Evolutionary conservation across 2,888 invertebrate genomes (phyloP).

Genomic region (Noctua janthe): DNA sequence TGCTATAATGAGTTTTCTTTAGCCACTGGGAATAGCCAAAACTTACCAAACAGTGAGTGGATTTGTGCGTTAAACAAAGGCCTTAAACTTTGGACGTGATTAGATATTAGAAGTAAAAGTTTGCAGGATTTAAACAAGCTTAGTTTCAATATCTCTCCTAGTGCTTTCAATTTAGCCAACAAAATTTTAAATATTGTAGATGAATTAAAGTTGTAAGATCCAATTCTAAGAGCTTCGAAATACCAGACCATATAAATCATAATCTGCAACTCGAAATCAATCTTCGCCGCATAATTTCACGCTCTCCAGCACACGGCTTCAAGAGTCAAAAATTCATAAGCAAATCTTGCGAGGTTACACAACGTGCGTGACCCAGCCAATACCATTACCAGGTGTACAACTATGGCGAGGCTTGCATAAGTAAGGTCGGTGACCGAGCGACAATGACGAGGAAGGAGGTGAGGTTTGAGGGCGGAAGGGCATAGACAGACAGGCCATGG

Average conservation of each 20-base stretch:
- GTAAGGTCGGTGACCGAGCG: constrained; percentile 80
- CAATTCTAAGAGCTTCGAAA: not conserved
- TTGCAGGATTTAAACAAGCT: not conserved
- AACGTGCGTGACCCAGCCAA: constrained; percentile 72
- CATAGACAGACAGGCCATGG: constrained; percentile 79
- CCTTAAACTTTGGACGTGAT: constrained; percentile 11
- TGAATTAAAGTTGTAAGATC: not conserved
- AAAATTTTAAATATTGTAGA: not conserved
- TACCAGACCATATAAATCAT: constrained; percentile 7
- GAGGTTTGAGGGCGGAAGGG: constrained; percentile 68
- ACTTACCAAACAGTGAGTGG: constrained; percentile 38
- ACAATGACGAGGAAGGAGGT: constrained; percentile 76
- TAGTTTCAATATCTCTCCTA: not conserved
- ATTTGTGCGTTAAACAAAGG: constrained; percentile 32
- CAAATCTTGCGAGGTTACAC: constrained; percentile 63
- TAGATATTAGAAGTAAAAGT: constrained; percentile 17
- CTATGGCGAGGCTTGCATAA: constrained; percentile 78
- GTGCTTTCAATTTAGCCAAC: not conserved
- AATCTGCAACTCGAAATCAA: constrained; percentile 31
- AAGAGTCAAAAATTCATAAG: constrained; percentile 41
- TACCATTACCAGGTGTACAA: constrained; percentile 80
- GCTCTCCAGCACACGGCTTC: constrained; percentile 15
- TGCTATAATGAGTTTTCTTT: constrained; percentile 59
- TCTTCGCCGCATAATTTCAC: constrained; percentile 52
- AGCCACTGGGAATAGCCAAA: constrained; percentile 30